A percentile compares a stretch with the other conserved stretches of the same genome.
Evolutionary conservation across 2,797 vertebrate genomes (phyloP).

Genomic region (Eleutherodactylus coqui): DNA sequence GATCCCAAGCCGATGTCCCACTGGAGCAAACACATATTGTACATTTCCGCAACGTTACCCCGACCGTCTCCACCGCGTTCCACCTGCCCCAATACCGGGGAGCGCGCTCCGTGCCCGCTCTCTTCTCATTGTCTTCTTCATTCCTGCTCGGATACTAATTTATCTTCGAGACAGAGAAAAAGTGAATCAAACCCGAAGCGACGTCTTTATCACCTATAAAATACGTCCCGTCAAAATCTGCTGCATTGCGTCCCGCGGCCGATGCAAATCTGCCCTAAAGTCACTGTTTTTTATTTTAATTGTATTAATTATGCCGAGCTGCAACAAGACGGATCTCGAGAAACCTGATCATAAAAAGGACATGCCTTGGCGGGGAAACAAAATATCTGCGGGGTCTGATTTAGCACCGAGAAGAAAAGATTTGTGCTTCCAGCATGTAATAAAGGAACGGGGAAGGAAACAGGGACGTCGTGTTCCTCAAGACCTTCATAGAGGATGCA

Average conservation of each 20-base stretch:
- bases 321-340: slow-evolving; percentile 38
- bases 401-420: not conserved
- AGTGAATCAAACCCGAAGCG: slow-evolving; percentile 54
- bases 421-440: not conserved
- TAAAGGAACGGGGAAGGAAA: not conserved
- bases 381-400: not conserved
- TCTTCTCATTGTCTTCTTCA: slow-evolving; percentile 8
- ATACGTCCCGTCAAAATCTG: slow-evolving; percentile 56
- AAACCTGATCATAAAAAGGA: slow-evolving; percentile 16
- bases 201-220: slow-evolving; percentile 62
- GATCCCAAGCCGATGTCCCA: slow-evolving; percentile 3
- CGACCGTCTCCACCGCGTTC: not conserved
- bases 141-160: slow-evolving; percentile 24
- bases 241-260: slow-evolving; percentile 55
- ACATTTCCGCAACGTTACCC: not conserved
- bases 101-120: not conserved
- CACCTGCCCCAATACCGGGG: not conserved
- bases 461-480: not conserved
- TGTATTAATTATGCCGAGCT: slow-evolving; percentile 52
- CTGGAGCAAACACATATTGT: slow-evolving; percentile 26
- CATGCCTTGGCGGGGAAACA: not conserved
- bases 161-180: slow-evolving; percentile 47
- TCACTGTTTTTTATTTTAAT: slow-evolving; percentile 59
- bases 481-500: no score
- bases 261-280: slow-evolving; percentile 53